phyloP scores from a whole-genome alignment of 2,113 vertebrate genomes.

The Oryzias woworae region DNA sequence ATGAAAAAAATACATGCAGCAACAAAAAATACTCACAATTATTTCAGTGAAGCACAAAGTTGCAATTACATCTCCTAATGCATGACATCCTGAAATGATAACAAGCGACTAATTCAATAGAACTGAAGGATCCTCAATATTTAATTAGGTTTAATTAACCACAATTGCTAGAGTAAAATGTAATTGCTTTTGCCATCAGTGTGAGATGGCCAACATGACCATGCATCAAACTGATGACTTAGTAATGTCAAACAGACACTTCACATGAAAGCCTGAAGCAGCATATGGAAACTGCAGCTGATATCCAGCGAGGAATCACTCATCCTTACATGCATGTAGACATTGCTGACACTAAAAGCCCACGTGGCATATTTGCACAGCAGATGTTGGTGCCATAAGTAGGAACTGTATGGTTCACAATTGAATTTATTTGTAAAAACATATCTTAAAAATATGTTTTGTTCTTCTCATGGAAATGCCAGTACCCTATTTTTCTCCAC shows the following conservation, averaged over 20 bases:
- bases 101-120: slow-evolving; percentile 24
- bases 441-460: background rate
- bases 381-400: background rate
- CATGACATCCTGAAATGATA: slow-evolving; percentile 23
- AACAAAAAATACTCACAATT: background rate
- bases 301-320: slow-evolving; percentile 41
- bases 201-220: background rate
- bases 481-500: no score
- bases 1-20: background rate
- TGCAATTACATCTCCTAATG: slow-evolving; percentile 17
- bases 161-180: slow-evolving; percentile 32
- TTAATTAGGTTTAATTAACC: slow-evolving; percentile 42
- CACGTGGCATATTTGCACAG: slow-evolving; percentile 13
- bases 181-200: slow-evolving; percentile 27
- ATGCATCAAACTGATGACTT: slow-evolving; percentile 21
- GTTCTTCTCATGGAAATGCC: no score
- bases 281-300: slow-evolving; percentile 42
- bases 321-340: slow-evolving; percentile 4
- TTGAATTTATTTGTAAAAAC: background rate
- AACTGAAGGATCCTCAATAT: slow-evolving; percentile 14
- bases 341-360: slow-evolving; percentile 17
- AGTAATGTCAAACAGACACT: slow-evolving; percentile 35
- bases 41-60: slow-evolving; percentile 22
- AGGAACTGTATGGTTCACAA: background rate
- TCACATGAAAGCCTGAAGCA: slow-evolving; percentile 18